Evolutionary conservation across 2,888 invertebrate genomes (phyloP).

Genomic region (Anthrax anthrax): DNA sequence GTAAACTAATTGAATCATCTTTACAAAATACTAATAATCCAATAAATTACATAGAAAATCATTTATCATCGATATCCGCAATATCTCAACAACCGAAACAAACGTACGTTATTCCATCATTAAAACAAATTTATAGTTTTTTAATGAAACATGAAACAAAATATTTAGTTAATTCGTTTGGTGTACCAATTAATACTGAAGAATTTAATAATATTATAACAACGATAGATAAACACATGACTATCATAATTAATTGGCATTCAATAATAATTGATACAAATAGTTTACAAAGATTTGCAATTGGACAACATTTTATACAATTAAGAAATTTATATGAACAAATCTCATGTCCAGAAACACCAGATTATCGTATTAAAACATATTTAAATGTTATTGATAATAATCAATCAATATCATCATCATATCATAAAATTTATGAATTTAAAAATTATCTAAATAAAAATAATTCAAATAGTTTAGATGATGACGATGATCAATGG

Average conservation of each 20-base stretch:
- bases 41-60: conserved; percentile 13
- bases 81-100: conserved; percentile 6
- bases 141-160: conserved; percentile 31
- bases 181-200: conserved; percentile 24
- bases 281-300: conserved; percentile 19
- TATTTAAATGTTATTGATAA: conserved; percentile 11
- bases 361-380: conserved; percentile 16
- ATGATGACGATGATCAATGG: conserved; percentile 27
- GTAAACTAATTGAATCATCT: conserved; percentile 18
- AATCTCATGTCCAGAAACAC: conserved; percentile 21
- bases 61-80: conserved; percentile 20
- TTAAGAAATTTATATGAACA: conserved; percentile 29
- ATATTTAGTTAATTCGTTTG: conserved; percentile 23
- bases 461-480: conserved; percentile 12
- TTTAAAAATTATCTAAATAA: conserved; percentile 10
- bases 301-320: conserved; percentile 30
- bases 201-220: conserved; percentile 30
- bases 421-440: conserved; percentile 16
- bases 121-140: conserved; percentile 26
- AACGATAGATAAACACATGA: conserved; percentile 26
- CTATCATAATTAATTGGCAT: conserved; percentile 27
- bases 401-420: not conserved
- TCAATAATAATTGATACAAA: conserved; percentile 23
- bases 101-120: conserved; percentile 19
- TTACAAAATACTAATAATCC: conserved; percentile 2